Percentiles rank a stretch among this genome's conserved stretches.
Conservation (phyloP, 2,888 invertebrate genomes). For the Eupithecia dodoneata region DNA sequence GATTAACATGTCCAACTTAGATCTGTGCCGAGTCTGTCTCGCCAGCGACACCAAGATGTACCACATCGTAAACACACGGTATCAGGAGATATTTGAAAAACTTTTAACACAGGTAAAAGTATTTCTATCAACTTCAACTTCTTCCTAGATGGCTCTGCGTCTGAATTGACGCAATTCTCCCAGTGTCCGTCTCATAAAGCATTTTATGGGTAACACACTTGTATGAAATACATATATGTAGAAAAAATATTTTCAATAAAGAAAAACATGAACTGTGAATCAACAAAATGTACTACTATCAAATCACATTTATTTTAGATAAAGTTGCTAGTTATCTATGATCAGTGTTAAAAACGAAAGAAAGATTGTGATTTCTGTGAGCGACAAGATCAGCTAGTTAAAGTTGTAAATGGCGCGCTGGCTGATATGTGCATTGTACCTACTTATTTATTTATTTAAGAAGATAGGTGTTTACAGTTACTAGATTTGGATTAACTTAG, state of each 20-base stretch:
- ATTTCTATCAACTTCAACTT: not conserved
- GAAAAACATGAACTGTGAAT: no score
- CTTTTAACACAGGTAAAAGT: not conserved
- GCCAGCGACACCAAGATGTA: not conserved
- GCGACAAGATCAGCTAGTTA: not conserved
- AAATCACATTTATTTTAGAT: no score
- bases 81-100: conserved; percentile 8
- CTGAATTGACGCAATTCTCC: no score
- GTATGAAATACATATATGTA: not conserved
- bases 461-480: not conserved
- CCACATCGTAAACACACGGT: not conserved
- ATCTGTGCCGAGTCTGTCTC: not conserved
- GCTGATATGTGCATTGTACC: not conserved
- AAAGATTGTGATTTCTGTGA: not conserved
- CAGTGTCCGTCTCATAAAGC: no score
- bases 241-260: no score
- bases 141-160: no score
- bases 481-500: not conserved
- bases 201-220: no score
- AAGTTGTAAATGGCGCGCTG: not conserved
- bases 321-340: no score
- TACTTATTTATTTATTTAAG: not conserved
- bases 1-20: not conserved
- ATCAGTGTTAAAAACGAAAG: not conserved
- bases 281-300: no score